phyloP scores from a whole-genome alignment of 2,888 invertebrate genomes.

The Monoplex corrugatus region DNA sequence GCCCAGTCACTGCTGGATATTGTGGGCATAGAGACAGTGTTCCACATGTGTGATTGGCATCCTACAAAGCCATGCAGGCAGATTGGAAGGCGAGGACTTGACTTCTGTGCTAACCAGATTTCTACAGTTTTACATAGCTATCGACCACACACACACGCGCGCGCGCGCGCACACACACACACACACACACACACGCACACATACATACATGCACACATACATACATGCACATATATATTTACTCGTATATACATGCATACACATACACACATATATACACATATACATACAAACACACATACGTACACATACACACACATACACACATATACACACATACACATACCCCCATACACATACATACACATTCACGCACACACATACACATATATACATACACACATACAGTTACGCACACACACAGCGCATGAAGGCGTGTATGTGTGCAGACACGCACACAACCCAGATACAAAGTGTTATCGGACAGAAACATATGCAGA shows the following conservation, averaged over 20 bases:
- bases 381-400: neutral
- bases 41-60: too few relatives aligned
- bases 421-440: neutral
- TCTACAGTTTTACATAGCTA: too few relatives aligned
- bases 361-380: neutral
- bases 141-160: neutral
- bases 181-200: neutral
- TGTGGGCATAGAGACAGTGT: too few relatives aligned
- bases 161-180: neutral
- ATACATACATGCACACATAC: neutral
- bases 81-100: too few relatives aligned
- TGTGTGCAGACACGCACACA: neutral
- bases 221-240: neutral
- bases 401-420: neutral
- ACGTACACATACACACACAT: conserved; percentile 16
- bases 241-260: neutral
- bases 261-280: conserved; percentile 1
- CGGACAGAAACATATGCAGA: too few relatives aligned
- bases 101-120: too few relatives aligned
- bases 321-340: conserved; percentile 12
- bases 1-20: too few relatives aligned
- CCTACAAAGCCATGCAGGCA: too few relatives aligned
- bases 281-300: neutral
- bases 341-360: neutral
- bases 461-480: too few relatives aligned